Percentiles rank a stretch among this genome's conserved stretches.
phyloP scores from a whole-genome alignment of 2,113 vertebrate genomes.

The Ia io region DNA sequence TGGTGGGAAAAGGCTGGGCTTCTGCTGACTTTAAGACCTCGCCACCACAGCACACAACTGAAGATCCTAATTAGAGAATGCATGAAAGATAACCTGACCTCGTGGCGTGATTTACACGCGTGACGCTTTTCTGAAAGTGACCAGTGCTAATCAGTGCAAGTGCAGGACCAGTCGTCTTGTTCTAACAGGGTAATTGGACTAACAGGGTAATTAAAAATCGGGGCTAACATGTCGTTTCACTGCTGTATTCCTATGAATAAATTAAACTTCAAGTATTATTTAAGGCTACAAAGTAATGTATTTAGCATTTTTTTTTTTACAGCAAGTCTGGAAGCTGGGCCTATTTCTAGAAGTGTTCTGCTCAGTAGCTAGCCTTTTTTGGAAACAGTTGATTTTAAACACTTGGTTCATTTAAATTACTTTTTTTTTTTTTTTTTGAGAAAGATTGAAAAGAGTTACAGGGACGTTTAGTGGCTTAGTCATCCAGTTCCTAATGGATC shows the following conservation, averaged over 20 bases:
- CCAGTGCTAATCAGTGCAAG: slow-evolving; percentile 9
- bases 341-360: slow-evolving; percentile 59
- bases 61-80: slow-evolving; percentile 37
- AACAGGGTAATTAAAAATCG: slow-evolving; percentile 52
- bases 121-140: slow-evolving; percentile 34
- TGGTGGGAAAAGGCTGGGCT: background rate
- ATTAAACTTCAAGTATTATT: slow-evolving; percentile 57
- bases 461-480: slow-evolving; percentile 44
- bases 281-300: slow-evolving; percentile 49
- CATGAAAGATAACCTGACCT: slow-evolving; percentile 24
- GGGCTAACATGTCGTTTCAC: slow-evolving; percentile 34
- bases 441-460: slow-evolving; percentile 40
- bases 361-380: slow-evolving; percentile 56
- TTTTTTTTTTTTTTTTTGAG: slow-evolving; percentile 23
- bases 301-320: slow-evolving; percentile 41
- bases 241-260: slow-evolving; percentile 31
- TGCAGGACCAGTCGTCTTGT: slow-evolving; percentile 6
- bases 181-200: slow-evolving; percentile 46
- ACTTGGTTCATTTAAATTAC: slow-evolving; percentile 53
- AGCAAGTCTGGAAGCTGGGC: slow-evolving; percentile 36
- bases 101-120: background rate
- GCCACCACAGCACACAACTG: background rate
- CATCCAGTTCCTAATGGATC: slow-evolving; percentile 54
- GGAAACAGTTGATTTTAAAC: slow-evolving; percentile 50
- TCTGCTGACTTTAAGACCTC: background rate